A percentile compares a stretch with the other conserved stretches of the same genome.
phyloP scores from a whole-genome alignment of 2,888 invertebrate species.

The Tenodera sinensis region DNA sequence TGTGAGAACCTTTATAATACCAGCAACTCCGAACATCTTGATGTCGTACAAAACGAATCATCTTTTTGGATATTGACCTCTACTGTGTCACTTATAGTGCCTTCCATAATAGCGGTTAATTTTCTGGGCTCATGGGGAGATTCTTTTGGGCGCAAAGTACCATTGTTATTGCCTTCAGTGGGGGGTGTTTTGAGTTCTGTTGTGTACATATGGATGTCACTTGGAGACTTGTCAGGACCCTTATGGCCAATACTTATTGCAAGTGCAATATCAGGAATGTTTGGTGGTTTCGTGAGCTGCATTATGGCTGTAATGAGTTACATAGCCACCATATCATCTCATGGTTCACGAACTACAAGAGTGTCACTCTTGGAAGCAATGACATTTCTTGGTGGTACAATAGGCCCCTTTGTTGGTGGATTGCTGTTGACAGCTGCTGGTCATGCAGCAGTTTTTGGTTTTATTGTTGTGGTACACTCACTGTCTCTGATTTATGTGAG shows the following conservation, averaged over 20 bases:
- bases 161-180: constrained; percentile 44
- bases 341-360: constrained; percentile 41
- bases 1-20: constrained; percentile 36
- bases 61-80: constrained; percentile 40
- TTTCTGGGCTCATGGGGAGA: constrained; percentile 43
- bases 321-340: constrained; percentile 41
- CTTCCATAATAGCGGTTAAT: constrained; percentile 38
- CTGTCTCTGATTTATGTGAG: constrained; percentile 42
- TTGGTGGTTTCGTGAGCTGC: constrained; percentile 45
- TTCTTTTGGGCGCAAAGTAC: constrained; percentile 44
- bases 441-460: constrained; percentile 41
- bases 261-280: constrained; percentile 42
- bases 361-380: constrained; percentile 47
- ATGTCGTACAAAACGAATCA: constrained; percentile 37
- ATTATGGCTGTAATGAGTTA: constrained; percentile 43
- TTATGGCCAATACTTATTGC: constrained; percentile 42
- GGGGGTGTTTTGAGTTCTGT: constrained; percentile 39
- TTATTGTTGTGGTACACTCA: constrained; percentile 39
- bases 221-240: constrained; percentile 36
- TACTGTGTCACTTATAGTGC: constrained; percentile 38
- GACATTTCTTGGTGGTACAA: constrained; percentile 45
- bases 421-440: constrained; percentile 41
- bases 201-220: constrained; percentile 40
- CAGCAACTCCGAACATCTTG: constrained; percentile 30
- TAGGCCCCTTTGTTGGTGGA: constrained; percentile 45